phyloP scores from a whole-genome alignment of 2,888 invertebrate genomes.

The Drosophila leonis region DNA sequence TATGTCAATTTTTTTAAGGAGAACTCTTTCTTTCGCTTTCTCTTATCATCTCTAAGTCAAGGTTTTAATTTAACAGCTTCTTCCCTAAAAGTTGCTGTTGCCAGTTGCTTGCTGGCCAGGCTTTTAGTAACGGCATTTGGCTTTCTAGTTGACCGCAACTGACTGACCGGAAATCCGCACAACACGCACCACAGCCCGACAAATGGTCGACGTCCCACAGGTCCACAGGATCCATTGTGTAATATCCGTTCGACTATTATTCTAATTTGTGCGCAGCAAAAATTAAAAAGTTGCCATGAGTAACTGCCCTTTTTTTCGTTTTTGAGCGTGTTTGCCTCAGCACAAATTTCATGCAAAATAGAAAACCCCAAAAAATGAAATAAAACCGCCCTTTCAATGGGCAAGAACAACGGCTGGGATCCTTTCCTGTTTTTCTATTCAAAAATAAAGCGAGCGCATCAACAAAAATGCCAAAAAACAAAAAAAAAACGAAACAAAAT shows the following conservation, averaged over 20 bases:
- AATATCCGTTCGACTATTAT: constrained; percentile 77
- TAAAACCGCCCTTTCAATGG: constrained; percentile 63
- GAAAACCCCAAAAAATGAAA: constrained; percentile 28
- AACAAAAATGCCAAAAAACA: constrained; percentile 69
- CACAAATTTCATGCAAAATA: constrained; percentile 72
- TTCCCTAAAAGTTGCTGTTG: no score
- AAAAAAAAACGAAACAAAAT: constrained; percentile 49
- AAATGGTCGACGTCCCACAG: constrained; percentile 17
- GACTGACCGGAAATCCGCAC: constrained; percentile 67
- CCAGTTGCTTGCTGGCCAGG: background rate
- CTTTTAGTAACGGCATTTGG: constrained; percentile 32
- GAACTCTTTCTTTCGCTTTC: no score
- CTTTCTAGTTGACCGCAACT: constrained; percentile 35
- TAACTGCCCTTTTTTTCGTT: constrained; percentile 21
- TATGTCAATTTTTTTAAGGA: background rate
- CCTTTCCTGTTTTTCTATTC: constrained; percentile 66
- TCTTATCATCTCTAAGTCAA: no score
- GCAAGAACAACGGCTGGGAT: constrained; percentile 41
- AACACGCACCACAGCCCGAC: constrained; percentile 42
- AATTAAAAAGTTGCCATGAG: constrained; percentile 72
- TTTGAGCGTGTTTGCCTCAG: constrained; percentile 35
- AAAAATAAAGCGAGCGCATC: constrained; percentile 75
- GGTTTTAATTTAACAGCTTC: constrained; percentile 14
- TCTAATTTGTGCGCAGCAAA: constrained; percentile 74
- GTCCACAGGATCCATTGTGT: constrained; percentile 54